Evolutionary conservation across 2,113 vertebrate species (phyloP).

Genomic region (Platichthys flesus): DNA sequence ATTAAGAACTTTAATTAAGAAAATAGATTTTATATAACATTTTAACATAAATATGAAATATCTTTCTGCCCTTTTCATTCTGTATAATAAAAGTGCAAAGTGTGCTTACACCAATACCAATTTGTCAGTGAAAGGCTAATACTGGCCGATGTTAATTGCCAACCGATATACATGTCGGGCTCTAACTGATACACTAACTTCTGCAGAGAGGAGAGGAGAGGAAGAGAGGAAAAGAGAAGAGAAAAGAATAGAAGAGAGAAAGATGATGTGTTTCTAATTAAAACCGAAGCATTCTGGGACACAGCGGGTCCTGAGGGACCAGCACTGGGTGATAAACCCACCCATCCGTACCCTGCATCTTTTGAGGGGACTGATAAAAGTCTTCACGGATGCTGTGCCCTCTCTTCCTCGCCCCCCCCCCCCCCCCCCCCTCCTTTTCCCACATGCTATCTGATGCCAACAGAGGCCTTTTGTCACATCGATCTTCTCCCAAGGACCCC

Average conservation of each 20-base stretch:
- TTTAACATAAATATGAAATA: too few relatives aligned
- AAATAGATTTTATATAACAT: too few relatives aligned
- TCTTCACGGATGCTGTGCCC: constrained; percentile 47
- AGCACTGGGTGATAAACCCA: constrained; percentile 60
- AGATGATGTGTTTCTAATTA: constrained; percentile 65
- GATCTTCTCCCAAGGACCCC: constrained; percentile 59
- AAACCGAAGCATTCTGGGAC: constrained; percentile 63
- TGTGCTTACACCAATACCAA: too few relatives aligned
- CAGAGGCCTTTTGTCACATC: constrained; percentile 57
- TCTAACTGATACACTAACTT: neutral
- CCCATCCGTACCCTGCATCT: constrained; percentile 55
- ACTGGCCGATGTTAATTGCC: too few relatives aligned
- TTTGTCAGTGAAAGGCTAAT: too few relatives aligned
- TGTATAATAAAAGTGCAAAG: too few relatives aligned
- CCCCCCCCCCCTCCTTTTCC: constrained; percentile 13
- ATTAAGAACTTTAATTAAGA: too few relatives aligned
- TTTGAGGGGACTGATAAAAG: constrained; percentile 58
- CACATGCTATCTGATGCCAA: constrained; percentile 64
- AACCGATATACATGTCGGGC: too few relatives aligned
- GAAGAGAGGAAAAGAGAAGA: neutral
- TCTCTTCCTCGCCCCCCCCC: constrained; percentile 32
- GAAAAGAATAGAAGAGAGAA: constrained; percentile 1
- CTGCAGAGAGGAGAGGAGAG: constrained; percentile 5
- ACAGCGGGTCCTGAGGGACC: constrained; percentile 45
- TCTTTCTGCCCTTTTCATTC: too few relatives aligned